phyloP scores from a whole-genome alignment of 2,888 invertebrate species.

The Bruchidius siliquastri region DNA sequence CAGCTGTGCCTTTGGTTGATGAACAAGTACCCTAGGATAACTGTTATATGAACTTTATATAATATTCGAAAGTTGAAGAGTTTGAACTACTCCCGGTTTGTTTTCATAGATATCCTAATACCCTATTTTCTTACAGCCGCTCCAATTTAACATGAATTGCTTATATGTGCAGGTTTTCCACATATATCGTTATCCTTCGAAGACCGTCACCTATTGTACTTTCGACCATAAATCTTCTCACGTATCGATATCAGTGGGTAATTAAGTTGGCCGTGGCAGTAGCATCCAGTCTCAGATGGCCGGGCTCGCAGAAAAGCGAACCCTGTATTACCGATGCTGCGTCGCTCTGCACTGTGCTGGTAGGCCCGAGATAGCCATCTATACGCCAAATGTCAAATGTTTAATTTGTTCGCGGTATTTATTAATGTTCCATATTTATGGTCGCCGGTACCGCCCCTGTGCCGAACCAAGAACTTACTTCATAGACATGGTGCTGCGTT shows the following conservation, averaged over 20 bases:
- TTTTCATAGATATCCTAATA: too few species aligned
- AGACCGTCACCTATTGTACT: not conserved
- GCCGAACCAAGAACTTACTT: slow-evolving; percentile 10
- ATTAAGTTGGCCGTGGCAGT: not conserved
- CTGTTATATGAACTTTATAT: too few species aligned
- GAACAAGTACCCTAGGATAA: too few species aligned
- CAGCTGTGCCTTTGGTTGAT: too few species aligned
- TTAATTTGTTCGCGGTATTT: slow-evolving; percentile 43
- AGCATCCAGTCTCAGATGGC: not conserved
- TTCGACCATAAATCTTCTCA: not conserved
- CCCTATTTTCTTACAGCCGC: too few species aligned
- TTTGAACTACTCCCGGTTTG: too few species aligned
- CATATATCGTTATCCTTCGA: not conserved
- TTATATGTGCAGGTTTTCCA: not conserved
- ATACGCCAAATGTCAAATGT: slow-evolving; percentile 40
- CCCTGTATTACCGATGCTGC: not conserved
- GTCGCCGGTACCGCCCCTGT: slow-evolving; percentile 32
- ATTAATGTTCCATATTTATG: slow-evolving; percentile 42
- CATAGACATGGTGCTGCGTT: not conserved
- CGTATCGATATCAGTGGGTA: not conserved
- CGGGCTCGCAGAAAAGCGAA: not conserved
- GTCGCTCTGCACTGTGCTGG: slow-evolving; percentile 17
- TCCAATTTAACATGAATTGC: too few species aligned
- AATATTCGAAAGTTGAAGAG: too few species aligned
- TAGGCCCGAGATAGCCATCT: slow-evolving; percentile 39